A percentile compares a stretch with the other conserved stretches of the same genome.
phyloP scores from a whole-genome alignment of 1,140 invertebrate species.

The Battus philenor region DNA sequence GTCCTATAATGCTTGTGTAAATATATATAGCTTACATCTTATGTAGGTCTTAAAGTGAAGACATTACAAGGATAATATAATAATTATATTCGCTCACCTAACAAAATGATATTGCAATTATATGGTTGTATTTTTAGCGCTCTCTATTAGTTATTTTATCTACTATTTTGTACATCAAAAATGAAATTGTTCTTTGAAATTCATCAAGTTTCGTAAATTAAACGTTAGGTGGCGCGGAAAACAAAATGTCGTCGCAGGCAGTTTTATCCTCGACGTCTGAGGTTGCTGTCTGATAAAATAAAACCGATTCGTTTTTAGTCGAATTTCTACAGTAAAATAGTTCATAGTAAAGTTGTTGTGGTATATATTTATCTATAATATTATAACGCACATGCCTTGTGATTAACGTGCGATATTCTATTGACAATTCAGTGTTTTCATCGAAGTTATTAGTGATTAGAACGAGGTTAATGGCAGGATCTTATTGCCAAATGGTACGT shows the following conservation, averaged over 20 bases:
- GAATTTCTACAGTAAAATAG: constrained; percentile 14
- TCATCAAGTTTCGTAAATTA: neutral
- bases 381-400: too few relatives aligned
- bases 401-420: too few relatives aligned
- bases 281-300: constrained; percentile 40
- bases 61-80: too few relatives aligned
- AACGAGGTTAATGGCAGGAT: constrained; percentile 1
- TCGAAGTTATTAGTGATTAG: constrained; percentile 1
- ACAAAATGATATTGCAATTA: too few relatives aligned
- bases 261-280: constrained; percentile 25
- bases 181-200: neutral
- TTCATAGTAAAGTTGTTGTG: too few relatives aligned
- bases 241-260: constrained; percentile 19
- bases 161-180: neutral
- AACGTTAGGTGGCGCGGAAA: constrained; percentile 24
- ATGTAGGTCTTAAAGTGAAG: too few relatives aligned
- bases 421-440: constrained; percentile 4
- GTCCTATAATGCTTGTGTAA: too few relatives aligned
- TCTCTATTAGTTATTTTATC: too few relatives aligned
- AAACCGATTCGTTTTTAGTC: constrained; percentile 33
- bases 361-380: too few relatives aligned
- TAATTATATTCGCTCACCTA: too few relatives aligned
- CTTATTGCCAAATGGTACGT: constrained; percentile 12
- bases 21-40: too few relatives aligned
- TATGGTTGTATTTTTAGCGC: too few relatives aligned